Conservation (phyloP, 2,113 vertebrate genomes). For the Illadopsis cleaveri region DNA sequence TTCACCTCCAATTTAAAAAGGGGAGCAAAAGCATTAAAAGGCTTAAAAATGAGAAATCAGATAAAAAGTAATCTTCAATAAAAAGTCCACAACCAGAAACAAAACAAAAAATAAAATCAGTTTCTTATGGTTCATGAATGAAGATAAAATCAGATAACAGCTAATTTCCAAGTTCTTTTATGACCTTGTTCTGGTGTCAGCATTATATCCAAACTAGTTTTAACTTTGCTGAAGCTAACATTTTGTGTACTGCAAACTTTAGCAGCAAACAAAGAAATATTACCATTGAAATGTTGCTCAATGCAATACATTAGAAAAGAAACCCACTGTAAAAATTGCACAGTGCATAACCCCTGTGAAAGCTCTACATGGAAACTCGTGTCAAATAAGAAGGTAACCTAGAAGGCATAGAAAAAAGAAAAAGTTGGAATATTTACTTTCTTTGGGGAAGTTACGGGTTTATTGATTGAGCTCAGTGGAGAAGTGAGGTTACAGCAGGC, state of each 20-base stretch:
- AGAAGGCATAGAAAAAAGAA: neutral
- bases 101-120: neutral
- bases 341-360: neutral
- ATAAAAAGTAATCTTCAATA: neutral
- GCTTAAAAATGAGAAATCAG: neutral
- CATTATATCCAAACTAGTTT: neutral
- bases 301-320: neutral
- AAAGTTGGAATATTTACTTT: neutral
- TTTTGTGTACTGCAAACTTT: neutral
- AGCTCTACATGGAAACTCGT: neutral
- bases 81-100: neutral
- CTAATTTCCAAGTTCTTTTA: neutral
- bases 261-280: neutral
- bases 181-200: neutral
- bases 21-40: neutral
- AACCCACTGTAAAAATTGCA: neutral
- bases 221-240: neutral
- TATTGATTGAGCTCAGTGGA: neutral
- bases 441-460: neutral
- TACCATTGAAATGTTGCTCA: neutral
- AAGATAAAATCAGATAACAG: neutral
- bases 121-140: neutral
- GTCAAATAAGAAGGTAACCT: neutral
- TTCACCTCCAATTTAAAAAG: neutral
- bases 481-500: neutral